Evolutionary conservation across 2,797 vertebrate genomes (phyloP), one percentile per base, ranked within the genome.

Genomic region (Lepidocolaptes lacrymiger): DNA sequence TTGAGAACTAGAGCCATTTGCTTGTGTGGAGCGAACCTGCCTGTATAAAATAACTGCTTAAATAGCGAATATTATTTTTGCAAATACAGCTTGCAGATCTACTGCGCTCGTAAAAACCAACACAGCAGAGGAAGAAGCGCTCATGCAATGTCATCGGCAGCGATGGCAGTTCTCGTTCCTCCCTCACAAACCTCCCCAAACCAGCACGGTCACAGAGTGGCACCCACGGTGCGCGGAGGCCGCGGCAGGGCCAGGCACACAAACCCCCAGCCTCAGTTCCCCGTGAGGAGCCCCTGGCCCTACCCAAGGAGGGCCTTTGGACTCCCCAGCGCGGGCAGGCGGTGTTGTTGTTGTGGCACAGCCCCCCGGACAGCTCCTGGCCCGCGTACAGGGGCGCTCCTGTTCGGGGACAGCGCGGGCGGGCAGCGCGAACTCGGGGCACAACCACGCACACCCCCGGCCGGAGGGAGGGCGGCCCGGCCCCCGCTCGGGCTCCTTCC

Each of bases 381-480:
- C n/a, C n/a, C n/a, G 37, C 13, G 19, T 1, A 4, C 5, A 1
- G 5, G 27, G 4, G 1, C 12, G 0, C 3, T 1, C 34, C 12
- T 4, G 22, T 7, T 7, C 3, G 4, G 3, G 20, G 15, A 26
- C 27, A 2, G n/a, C 24, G 7, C 0, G 17, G 14, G 7, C 8
- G 10, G 3, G 15, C 32, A 12, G 7, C 43, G 1, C 3, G 4
- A 66, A 28, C 26, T 0, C 27, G 34, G 5, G 4, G 17, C 21
- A 27, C 1, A 21, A 1, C 9, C 1, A 4, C 8, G 2, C 43
- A 21, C 19, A 21, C 19, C 19, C 19, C 14, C 17, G 43, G 56
- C n/a, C 18, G 28, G 28, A 37, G 43, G 11, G 7, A 9, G 3
- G 3, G 5, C 20, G 20, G 44, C 44, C 44, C 41, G 41, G 41